Conservation (phyloP, 2,888 invertebrate species). For the Caradrina kadenii region DNA sequence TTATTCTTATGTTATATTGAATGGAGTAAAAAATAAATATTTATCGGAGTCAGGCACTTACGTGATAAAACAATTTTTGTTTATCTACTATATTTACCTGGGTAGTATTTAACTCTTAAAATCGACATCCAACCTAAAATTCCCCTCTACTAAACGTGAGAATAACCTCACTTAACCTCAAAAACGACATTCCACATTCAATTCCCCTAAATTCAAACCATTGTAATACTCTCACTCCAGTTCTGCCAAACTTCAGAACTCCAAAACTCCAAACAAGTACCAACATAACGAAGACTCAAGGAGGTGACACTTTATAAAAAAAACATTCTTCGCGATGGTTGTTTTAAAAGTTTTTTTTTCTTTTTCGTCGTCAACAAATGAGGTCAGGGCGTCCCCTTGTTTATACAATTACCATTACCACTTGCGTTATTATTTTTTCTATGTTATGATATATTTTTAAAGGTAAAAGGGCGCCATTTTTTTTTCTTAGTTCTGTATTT, state of each 20-base stretch:
- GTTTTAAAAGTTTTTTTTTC: constrained; percentile 12
- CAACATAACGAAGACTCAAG: constrained; percentile 36
- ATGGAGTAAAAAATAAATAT: no score
- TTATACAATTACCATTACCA: constrained; percentile 34
- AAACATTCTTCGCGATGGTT: constrained; percentile 12
- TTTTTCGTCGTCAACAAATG: constrained; percentile 19
- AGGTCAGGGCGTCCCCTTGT: constrained; percentile 31
- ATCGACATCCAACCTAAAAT: background rate
- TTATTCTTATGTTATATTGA: no score
- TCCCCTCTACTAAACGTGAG: background rate
- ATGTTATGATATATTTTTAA: constrained; percentile 4
- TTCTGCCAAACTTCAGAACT: constrained; percentile 26
- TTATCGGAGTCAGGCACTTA: no score
- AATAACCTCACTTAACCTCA: constrained; percentile 11
- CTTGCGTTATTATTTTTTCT: constrained; percentile 13
- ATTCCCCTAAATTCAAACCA: constrained; percentile 9
- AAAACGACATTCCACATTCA: constrained; percentile 10
- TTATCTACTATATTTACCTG: background rate
- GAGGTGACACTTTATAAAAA: constrained; percentile 34
- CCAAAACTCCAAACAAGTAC: constrained; percentile 35
- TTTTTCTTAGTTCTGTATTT: no score
- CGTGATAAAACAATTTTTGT: background rate
- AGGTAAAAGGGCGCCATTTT: constrained; percentile 12
- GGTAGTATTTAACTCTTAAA: background rate
- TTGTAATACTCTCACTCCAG: constrained; percentile 31